These are phyloP conservation scores for Celastrina argiolus DNA, from an alignment of 2,888 invertebrate species.

Conservation along the genomic window DNA sequence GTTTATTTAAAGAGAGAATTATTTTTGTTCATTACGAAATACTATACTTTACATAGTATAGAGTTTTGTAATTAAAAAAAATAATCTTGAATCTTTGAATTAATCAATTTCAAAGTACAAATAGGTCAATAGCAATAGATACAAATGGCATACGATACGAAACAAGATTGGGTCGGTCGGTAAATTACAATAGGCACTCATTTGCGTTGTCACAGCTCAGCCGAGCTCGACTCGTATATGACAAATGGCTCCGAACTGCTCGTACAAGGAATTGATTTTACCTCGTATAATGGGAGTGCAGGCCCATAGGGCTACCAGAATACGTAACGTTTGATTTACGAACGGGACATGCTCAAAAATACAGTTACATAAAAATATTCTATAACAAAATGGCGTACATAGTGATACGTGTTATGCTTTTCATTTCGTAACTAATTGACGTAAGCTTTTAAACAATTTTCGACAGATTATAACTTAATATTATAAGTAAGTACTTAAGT, in stretches of 20 bases:
- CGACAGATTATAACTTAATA: no score
- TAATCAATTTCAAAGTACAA: background rate
- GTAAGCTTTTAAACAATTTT: no score
- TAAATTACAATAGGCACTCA: slow-evolving; percentile 7
- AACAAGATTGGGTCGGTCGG: background rate
- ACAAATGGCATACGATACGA: background rate
- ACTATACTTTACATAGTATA: background rate
- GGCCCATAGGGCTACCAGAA: background rate
- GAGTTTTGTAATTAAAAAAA: no score
- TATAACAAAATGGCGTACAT: no score
- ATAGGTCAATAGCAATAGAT: background rate
- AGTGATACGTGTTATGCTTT: no score
- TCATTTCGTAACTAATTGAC: no score
- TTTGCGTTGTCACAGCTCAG: slow-evolving; percentile 5
- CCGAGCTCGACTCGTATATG: background rate
- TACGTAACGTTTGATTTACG: background rate
- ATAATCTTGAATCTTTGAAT: no score
- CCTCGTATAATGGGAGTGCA: background rate
- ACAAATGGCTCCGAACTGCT: background rate
- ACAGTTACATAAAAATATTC: background rate
- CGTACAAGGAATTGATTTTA: slow-evolving; percentile 11
- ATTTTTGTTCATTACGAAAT: no score
- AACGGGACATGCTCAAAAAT: background rate
- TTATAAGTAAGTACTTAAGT: no score
- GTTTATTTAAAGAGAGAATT: no score